These are phyloP conservation scores for Agriotes lineatus DNA, from an alignment of 2,888 invertebrate genomes.

Conservation along the genomic window DNA sequence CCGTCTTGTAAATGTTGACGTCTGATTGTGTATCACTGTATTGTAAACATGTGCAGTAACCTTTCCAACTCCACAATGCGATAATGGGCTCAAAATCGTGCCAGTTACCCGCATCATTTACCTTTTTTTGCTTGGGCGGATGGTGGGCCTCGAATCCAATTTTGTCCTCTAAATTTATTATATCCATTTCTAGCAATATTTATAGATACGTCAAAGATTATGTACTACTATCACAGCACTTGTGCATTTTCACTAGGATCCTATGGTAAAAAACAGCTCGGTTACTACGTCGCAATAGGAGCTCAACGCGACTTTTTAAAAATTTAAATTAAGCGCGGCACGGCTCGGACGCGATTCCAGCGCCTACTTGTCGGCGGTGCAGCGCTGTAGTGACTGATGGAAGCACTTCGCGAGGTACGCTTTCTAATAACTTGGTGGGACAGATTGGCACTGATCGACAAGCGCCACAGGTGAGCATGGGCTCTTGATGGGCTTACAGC, in stretches of 20 bases:
- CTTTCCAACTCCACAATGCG: not conserved
- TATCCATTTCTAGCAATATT: not conserved
- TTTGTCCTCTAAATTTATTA: not conserved
- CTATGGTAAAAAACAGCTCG: too few species aligned
- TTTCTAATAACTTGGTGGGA: not conserved
- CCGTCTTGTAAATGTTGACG: not conserved
- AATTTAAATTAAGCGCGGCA: not conserved
- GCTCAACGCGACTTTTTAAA: not conserved
- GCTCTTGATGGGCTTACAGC: not conserved
- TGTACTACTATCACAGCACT: not conserved
- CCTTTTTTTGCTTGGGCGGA: not conserved
- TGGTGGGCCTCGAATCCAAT: not conserved
- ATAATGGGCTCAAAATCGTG: too few species aligned
- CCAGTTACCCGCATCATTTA: too few species aligned
- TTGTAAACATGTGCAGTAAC: not conserved
- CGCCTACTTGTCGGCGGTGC: not conserved
- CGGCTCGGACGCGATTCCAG: not conserved
- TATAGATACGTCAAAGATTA: too few species aligned
- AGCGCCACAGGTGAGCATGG: slow-evolving; percentile 9
- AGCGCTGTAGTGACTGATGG: slow-evolving; percentile 1
- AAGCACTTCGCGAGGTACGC: slow-evolving; percentile 7
- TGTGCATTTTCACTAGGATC: not conserved
- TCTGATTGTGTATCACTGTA: not conserved
- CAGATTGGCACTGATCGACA: not conserved
- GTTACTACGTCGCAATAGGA: too few species aligned